phyloP scores from a whole-genome alignment of 2,113 vertebrate genomes.

The Arothron firmamentum region DNA sequence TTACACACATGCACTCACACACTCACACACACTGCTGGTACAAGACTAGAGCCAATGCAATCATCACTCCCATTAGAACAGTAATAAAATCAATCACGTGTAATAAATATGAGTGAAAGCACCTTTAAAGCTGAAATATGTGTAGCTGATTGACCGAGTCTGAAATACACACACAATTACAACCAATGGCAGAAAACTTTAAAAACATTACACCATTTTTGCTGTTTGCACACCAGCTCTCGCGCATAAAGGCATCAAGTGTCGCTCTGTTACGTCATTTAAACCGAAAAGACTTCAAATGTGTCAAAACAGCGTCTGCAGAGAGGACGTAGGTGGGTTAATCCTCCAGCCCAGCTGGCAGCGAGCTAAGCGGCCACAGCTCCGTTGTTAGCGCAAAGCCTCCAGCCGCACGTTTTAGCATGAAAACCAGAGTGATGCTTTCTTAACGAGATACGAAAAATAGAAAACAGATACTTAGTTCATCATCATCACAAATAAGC shows the following conservation, averaged over 20 bases:
- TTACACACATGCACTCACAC: slow-evolving; percentile 7
- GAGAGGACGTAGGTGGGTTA: slow-evolving; percentile 21
- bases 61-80: slow-evolving; percentile 55
- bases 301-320: slow-evolving; percentile 31
- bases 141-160: slow-evolving; percentile 59
- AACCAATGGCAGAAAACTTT: slow-evolving; percentile 37
- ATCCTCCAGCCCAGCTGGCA: slow-evolving; percentile 1
- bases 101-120: slow-evolving; percentile 74
- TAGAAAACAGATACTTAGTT: slow-evolving; percentile 31
- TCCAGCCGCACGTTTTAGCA: slow-evolving; percentile 11
- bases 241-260: slow-evolving; percentile 27
- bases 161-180: slow-evolving; percentile 56
- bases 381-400: slow-evolving; percentile 13
- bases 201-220: slow-evolving; percentile 31
- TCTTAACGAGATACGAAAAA: slow-evolving; percentile 22
- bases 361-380: slow-evolving; percentile 7
- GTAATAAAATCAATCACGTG: slow-evolving; percentile 58
- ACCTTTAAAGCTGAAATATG: slow-evolving; percentile 74
- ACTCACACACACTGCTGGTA: slow-evolving; percentile 18
- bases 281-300: slow-evolving; percentile 22
- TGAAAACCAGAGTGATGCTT: slow-evolving; percentile 12
- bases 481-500: slow-evolving; percentile 36
- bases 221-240: slow-evolving; percentile 20
- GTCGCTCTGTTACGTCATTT: slow-evolving; percentile 19
- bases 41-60: slow-evolving; percentile 47